These are phyloP conservation scores for Perca schrenkii DNA, from an alignment of 2,113 vertebrate species.

Conservation along the genomic window DNA sequence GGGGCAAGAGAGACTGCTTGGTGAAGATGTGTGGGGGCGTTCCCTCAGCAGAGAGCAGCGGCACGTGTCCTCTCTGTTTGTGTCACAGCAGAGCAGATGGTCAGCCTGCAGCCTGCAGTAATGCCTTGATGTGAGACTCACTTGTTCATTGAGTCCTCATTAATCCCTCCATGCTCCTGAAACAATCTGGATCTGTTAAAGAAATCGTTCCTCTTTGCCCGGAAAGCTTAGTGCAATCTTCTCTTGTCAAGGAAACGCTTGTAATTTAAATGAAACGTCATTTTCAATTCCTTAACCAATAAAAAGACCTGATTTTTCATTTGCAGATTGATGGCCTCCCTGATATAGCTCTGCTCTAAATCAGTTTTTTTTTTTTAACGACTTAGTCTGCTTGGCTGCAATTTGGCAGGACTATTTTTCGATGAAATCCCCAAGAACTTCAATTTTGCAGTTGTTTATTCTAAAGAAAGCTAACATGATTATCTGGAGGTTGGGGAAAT, in stretches of 20 bases:
- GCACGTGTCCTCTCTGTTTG: slow-evolving; percentile 84
- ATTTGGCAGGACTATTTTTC: background rate
- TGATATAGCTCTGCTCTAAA: background rate
- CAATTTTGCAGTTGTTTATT: background rate
- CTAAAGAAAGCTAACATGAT: background rate
- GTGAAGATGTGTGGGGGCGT: slow-evolving; percentile 68
- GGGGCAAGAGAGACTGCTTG: slow-evolving; percentile 47
- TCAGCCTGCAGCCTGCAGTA: slow-evolving; percentile 82
- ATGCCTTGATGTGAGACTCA: slow-evolving; percentile 71
- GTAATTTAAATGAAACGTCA: background rate
- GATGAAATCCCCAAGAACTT: background rate
- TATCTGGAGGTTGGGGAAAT: background rate
- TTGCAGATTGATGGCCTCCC: background rate
- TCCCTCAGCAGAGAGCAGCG: slow-evolving; percentile 76
- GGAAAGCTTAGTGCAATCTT: slow-evolving; percentile 9
- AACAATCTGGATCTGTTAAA: slow-evolving; percentile 40
- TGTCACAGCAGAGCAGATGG: slow-evolving; percentile 86
- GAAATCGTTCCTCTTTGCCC: slow-evolving; percentile 24
- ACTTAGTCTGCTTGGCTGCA: background rate
- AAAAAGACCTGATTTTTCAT: background rate
- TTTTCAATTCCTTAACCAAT: background rate
- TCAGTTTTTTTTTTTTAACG: background rate
- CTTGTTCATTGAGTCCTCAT: slow-evolving; percentile 69
- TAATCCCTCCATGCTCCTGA: slow-evolving; percentile 63
- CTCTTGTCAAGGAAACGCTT: slow-evolving; percentile 8